Evolutionary conservation across 2,888 invertebrate genomes (phyloP).

Genomic region (Patella caerulea): DNA sequence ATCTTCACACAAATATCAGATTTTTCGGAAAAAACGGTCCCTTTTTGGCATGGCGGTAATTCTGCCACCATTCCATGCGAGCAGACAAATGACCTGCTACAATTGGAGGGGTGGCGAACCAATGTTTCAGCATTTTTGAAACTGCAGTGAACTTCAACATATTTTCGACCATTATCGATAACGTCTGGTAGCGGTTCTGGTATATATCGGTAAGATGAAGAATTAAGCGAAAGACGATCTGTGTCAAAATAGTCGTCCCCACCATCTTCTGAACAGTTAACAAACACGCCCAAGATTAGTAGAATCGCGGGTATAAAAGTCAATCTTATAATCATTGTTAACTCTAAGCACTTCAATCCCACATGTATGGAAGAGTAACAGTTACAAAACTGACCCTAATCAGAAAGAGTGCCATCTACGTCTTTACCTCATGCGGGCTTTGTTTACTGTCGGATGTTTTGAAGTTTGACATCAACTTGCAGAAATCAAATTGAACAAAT

Average conservation of each 20-base stretch:
- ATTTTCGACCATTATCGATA: neutral
- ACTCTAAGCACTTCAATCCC: no score
- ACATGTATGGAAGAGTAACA: no score
- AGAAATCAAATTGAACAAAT: slow-evolving; percentile 16
- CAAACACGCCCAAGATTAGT: no score
- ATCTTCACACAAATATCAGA: slow-evolving; percentile 21
- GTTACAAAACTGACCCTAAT: no score
- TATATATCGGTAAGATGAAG: neutral
- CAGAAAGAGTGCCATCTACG: neutral
- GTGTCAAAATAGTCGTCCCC: no score
- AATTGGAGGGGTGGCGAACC: slow-evolving; percentile 32
- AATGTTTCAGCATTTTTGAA: slow-evolving; percentile 15
- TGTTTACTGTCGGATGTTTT: slow-evolving; percentile 15
- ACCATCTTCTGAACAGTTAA: no score
- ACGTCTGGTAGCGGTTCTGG: neutral
- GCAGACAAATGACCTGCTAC: slow-evolving; percentile 29
- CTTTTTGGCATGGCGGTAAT: slow-evolving; percentile 20
- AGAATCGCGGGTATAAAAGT: no score
- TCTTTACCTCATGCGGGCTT: neutral
- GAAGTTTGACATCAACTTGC: slow-evolving; percentile 5
- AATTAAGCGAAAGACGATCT: no score
- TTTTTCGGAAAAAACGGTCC: slow-evolving; percentile 25
- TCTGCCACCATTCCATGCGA: slow-evolving; percentile 24
- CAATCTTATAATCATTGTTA: no score
- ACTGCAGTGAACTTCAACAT: neutral